Base-by-base conservation (phyloP, 2,797 vertebrate genomes). In the Carcharodon carcharias region DNA sequence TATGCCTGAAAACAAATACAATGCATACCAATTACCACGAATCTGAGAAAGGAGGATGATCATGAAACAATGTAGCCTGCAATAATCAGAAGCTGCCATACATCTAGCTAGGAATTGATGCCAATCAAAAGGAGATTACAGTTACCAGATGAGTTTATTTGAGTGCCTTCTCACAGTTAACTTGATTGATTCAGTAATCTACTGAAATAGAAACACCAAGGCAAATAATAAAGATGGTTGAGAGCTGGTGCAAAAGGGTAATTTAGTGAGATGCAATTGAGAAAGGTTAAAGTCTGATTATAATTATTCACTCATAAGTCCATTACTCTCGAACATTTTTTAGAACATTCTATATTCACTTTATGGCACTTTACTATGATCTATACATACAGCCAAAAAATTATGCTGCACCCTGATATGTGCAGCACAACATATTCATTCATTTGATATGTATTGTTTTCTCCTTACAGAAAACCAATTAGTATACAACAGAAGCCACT, bases 141-240 rank as follows among this genome's bases (percentile, higher is more conserved):
- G 91, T 26, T 93, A 65, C 91, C 9, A n/a, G n/a, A 65, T 93
- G 91, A 67, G 18, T 18, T 93, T 63, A 65, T n/a, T 93, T 45
- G 91, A 93, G 91, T 67, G 40, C 61, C 56, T 61, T 93, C 45
- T 45, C 0, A 45, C n/a, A 93, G 61, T 93, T 63, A 23, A 40
- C 91, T n/a, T 93, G 61, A 93, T 93, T 65, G 91, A 93, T 93
- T 93, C n/a, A 40, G 91, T 93, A 93, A 93, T 93, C 91, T 67
- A n/a, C n/a, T 65, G 61, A 93, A 93, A 93, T 93, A 23, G 61
- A 93, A 93, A 93, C 61, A 65, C 91, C 65, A 93, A 93, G 61
- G 61, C 61, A 45, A 93, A 63, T n/a, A 93, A 65, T 93, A 65
- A 63, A 93, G n/a, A 8, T 67, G 91, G 61, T 67, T 93, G 35